Base-by-base conservation (phyloP, 2,113 vertebrate species). In the Phylloscopus whistleri region DNA sequence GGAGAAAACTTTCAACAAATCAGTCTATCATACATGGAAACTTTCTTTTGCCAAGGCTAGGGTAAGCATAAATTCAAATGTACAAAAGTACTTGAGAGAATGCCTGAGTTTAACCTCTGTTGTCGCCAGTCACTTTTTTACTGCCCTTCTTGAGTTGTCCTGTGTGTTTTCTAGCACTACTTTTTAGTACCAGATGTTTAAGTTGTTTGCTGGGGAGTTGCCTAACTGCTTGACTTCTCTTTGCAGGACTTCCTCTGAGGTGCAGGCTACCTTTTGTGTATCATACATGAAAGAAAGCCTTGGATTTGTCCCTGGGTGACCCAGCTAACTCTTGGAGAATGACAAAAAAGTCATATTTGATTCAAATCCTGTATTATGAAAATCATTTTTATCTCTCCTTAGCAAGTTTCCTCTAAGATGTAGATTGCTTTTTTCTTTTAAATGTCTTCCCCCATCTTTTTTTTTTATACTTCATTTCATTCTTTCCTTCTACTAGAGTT, bases 161-260 rank as follows among this genome's bases (percentile, higher is more conserved):
- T 89, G 26, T 51, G 15, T 7, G 5, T 56, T 84, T 78, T 69
- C 72, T 55, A 77, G 72, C 39, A 22, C 41, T 78, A 78, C 21
- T 10, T 63, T 70, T 81, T 35, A 67, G 52, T 55, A 87, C 49
- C 88, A 89, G 83, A 56, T 82, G 62, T 83, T 94, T 92, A 87
- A 92, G 88, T 82, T 90, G 62, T 87, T 92, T 92, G 44, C 76
- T 95, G 93, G 94, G 90, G 27, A 1, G 0, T 19, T 91, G 86
- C 92, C 90, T 43, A 89, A n/a, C 44, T 72, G 48, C 49, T 63
- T 72, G 72, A 81, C n/a, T 64, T 75, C 35, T 81, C 48, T 77
- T 81, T 68, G 55, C 53, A 89, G 49, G 82, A 69, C 62, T 60
- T 93, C 55, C n/a, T 80, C 26, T 84, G 60, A 86, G 79, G 39